These are phyloP conservation scores for Pangasianodon gigas DNA, from an alignment of 2,113 vertebrate species.

Conservation along the genomic window DNA sequence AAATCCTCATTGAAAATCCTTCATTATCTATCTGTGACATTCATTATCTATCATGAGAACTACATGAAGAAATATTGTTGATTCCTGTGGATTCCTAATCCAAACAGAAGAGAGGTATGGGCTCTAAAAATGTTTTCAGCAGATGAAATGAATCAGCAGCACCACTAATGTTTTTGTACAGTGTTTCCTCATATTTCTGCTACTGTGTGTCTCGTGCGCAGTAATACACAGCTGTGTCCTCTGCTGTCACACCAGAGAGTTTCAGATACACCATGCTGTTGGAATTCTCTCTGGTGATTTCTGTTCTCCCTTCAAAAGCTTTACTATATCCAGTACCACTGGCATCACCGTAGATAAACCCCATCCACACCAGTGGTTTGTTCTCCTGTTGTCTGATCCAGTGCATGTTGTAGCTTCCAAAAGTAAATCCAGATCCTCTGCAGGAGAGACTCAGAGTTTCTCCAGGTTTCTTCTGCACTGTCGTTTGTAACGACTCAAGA, in stretches of 20 bases:
- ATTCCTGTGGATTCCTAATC: background rate
- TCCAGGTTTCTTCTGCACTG: slow-evolving; percentile 32
- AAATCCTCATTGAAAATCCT: no score
- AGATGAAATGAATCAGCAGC: background rate
- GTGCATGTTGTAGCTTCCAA: slow-evolving; percentile 33
- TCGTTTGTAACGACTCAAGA: background rate
- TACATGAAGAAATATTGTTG: background rate
- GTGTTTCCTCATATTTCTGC: background rate
- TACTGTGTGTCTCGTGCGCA: no score
- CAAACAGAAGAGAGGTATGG: background rate
- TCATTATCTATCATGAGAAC: background rate
- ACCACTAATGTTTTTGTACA: slow-evolving; percentile 2
- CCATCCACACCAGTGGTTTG: slow-evolving; percentile 18
- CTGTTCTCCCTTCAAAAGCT: no score
- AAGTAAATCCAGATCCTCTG: slow-evolving; percentile 38
- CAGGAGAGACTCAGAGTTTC: slow-evolving; percentile 27
- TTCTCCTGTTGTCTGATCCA: slow-evolving; percentile 14
- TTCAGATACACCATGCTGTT: no score
- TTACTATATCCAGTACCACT: no score
- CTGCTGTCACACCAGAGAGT: no score
- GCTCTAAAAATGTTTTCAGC: background rate
- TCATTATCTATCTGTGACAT: no score
- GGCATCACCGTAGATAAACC: background rate
- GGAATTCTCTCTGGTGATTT: no score
- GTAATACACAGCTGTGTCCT: no score